Conservation (phyloP, 2,888 invertebrate genomes). For the Clivina fossor region DNA sequence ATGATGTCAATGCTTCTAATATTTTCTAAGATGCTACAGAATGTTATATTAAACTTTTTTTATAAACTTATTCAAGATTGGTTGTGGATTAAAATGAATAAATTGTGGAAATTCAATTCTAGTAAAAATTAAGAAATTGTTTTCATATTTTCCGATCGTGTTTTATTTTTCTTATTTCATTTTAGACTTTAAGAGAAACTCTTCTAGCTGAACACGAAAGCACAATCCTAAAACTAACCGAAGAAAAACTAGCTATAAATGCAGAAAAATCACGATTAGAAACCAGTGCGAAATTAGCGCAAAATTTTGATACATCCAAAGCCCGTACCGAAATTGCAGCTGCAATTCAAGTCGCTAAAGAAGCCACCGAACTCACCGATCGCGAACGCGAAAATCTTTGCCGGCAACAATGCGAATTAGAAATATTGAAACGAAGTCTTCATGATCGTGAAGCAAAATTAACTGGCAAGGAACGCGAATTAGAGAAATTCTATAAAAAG, state of each 20-base stretch:
- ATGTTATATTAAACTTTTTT: no score
- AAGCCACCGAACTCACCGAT: constrained; percentile 50
- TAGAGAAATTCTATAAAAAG: constrained; percentile 46
- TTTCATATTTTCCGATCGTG: not conserved
- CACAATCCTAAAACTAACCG: constrained; percentile 60
- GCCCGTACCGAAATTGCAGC: constrained; percentile 51
- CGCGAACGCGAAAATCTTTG: constrained; percentile 48
- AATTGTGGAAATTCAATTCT: no score
- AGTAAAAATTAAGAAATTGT: no score
- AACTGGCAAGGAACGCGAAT: constrained; percentile 46
- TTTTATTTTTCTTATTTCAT: constrained; percentile 30
- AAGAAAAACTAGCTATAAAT: constrained; percentile 58
- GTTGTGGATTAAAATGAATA: no score
- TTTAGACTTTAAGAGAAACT: constrained; percentile 59
- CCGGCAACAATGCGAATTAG: constrained; percentile 48
- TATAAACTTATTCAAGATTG: no score
- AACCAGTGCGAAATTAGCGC: constrained; percentile 48
- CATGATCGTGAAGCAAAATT: constrained; percentile 46
- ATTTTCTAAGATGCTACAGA: no score
- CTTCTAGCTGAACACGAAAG: constrained; percentile 62
- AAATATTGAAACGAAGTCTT: constrained; percentile 47
- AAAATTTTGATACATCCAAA: constrained; percentile 48
- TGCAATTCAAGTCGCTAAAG: constrained; percentile 51
- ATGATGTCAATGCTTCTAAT: no score
- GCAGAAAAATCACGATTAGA: constrained; percentile 50